Percentiles rank a stretch among this genome's conserved stretches.
Conservation (phyloP, 2,888 invertebrate genomes). For the Caenorhabditis doughertyi region DNA sequence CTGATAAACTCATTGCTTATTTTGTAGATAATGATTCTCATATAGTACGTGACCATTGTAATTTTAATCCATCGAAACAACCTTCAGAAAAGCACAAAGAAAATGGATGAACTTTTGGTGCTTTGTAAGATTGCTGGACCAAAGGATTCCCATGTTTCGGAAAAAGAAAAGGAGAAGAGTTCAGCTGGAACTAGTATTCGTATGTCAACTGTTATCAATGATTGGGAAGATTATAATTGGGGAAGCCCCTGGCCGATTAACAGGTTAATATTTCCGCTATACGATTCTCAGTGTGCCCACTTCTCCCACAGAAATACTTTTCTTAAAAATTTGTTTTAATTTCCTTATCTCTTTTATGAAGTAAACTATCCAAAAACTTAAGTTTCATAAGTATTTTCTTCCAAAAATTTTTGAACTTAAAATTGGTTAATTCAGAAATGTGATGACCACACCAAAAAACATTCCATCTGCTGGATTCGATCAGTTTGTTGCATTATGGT, state of each 20-base stretch:
- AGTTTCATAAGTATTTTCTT: too few species aligned
- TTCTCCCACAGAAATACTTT: neutral
- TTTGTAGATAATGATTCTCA: conserved; percentile 51
- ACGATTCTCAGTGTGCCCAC: too few species aligned
- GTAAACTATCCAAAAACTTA: too few species aligned
- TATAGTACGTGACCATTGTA: neutral
- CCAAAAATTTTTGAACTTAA: neutral
- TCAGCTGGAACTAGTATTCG: neutral
- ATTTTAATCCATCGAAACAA: neutral
- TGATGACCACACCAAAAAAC: conserved; percentile 49
- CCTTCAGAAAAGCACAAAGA: conserved; percentile 24
- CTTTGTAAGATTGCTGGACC: conserved; percentile 54
- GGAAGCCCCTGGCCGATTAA: conserved; percentile 61
- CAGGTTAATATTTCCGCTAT: too few species aligned
- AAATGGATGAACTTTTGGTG: conserved; percentile 42
- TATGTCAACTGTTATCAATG: conserved; percentile 62
- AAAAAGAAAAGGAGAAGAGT: conserved; percentile 32
- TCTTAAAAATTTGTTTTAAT: too few species aligned
- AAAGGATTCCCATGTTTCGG: conserved; percentile 12
- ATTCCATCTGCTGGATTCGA: conserved; percentile 42
- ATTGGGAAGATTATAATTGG: conserved; percentile 68
- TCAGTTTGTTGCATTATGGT: conserved; percentile 74
- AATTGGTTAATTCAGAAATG: conserved; percentile 16
- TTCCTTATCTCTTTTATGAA: too few species aligned
- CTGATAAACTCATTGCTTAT: conserved; percentile 33